Percentiles rank a stretch among this genome's conserved stretches.
Conservation (phyloP, 2,888 invertebrate genomes). For the Tenthredo amoena region DNA sequence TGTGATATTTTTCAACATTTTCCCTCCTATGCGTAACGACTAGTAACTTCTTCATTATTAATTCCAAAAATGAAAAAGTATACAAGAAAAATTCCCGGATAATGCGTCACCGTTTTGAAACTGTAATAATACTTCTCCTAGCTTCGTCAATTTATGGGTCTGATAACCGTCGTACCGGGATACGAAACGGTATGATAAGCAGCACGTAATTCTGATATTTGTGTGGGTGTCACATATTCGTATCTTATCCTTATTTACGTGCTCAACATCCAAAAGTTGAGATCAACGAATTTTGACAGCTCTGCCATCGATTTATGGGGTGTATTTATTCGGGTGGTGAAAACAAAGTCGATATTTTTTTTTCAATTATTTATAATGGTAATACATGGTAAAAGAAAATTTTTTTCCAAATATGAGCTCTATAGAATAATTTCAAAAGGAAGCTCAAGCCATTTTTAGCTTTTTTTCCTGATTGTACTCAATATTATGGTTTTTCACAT, state of each 20-base stretch:
- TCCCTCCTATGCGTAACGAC: not conserved
- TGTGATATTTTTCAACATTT: not conserved
- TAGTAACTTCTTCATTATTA: not conserved
- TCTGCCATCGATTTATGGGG: not conserved
- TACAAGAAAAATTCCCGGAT: not conserved
- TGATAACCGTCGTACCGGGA: not conserved
- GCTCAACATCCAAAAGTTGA: not conserved
- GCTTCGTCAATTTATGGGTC: not conserved
- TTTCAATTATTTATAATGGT: too few relatives aligned
- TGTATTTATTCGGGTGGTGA: not conserved
- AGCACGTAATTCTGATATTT: not conserved
- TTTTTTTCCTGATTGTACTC: too few relatives aligned
- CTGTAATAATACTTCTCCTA: not conserved
- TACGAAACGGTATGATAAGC: not conserved
- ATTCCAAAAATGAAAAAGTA: not conserved
- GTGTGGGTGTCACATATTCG: not conserved
- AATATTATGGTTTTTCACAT: too few relatives aligned
- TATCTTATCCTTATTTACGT: constrained; percentile 1
- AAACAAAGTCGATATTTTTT: too few relatives aligned
- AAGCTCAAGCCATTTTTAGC: too few relatives aligned
- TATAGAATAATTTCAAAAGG: too few relatives aligned
- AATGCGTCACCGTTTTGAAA: not conserved
- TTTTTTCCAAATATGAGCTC: too few relatives aligned
- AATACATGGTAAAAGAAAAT: too few relatives aligned
- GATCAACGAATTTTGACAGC: not conserved